Percentiles rank a stretch among this genome's conserved stretches.
Evolutionary conservation across 1,140 invertebrate species (phyloP).

Genomic region (Cyrtorhinus lividipennis): DNA sequence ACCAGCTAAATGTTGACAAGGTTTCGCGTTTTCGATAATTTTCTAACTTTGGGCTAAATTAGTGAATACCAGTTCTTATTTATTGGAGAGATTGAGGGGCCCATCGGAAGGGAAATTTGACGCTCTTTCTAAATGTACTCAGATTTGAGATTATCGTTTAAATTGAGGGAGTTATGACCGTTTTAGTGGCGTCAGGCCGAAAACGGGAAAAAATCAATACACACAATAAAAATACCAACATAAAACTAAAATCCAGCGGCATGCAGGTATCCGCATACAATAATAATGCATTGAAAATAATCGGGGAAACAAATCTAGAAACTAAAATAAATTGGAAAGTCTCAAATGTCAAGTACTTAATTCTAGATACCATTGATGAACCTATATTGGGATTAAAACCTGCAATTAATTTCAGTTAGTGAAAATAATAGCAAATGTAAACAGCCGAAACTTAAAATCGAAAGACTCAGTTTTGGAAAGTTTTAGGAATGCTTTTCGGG

Average conservation of each 20-base stretch:
- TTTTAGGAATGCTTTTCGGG: slow-evolving; percentile 3
- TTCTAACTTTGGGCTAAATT: too few relatives aligned
- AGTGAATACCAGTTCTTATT: too few relatives aligned
- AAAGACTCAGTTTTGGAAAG: slow-evolving; percentile 6
- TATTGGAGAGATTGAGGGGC: too few relatives aligned
- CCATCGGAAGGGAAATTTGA: too few relatives aligned
- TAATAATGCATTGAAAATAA: not conserved
- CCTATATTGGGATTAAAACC: slow-evolving; percentile 11
- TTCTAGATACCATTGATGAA: slow-evolving; percentile 10
- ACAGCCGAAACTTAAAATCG: not conserved
- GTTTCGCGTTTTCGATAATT: too few relatives aligned
- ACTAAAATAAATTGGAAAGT: not conserved
- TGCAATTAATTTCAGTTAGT: slow-evolving; percentile 4
- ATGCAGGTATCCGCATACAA: not conserved
- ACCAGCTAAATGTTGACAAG: too few relatives aligned
- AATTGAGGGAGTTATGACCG: too few relatives aligned
- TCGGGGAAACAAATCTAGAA: not conserved
- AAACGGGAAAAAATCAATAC: not conserved
- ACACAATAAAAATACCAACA: not conserved
- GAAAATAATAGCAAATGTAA: slow-evolving; percentile 1
- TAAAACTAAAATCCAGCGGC: not conserved
- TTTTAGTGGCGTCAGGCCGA: too few relatives aligned
- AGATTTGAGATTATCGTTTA: too few relatives aligned
- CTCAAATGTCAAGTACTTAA: slow-evolving; percentile 5
- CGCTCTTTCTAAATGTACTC: too few relatives aligned